Base-by-base conservation (phyloP, 30 jellyfish, hydroid and myxozoan genomes). In the Aurelia sp. region DNA sequence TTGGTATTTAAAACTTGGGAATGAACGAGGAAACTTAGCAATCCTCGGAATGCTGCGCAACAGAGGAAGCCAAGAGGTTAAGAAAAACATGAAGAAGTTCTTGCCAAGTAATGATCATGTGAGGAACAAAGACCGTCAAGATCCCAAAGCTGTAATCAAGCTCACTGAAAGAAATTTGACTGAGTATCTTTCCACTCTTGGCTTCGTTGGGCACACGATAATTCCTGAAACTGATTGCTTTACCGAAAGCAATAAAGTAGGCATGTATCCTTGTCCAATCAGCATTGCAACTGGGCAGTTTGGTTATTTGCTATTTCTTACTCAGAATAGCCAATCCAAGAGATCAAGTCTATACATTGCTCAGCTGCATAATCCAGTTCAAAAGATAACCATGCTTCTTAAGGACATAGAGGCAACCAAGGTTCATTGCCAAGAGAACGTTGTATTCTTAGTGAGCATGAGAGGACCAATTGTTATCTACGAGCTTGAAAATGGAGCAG, bases 251-350 rank as follows among this genome's bases (percentile, higher is more conserved):
- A 74, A 74, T 47, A n/a, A 50, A 33, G 30, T 74, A 10, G 86
- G 86, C 44, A 74, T 74, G 86, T 74, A 74, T 74, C 86, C 86
- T 8, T 11, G 44, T 38, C 80, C 41, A 38, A 11, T 74, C 19
- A 50, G 79, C 60, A 19, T 74, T 19, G 75, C 77, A 15, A 38
- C 50, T 16, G 86, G 86, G 13, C 78, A 80, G 40, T 52, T 20
- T 74, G 86, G 86, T 19, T 74, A 50, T n/a, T 9, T 74, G 16
- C 11, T 74, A 24, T 41, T 74, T 47, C 76, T 74, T 21, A 35
- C 30, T 12, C 13, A 17, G 11, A 15, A 41, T 52, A 47, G 18
- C 20, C 17, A 41, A 17, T 10, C 76, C 13, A 40, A n/a, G 16
- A 74, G 19, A 17, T 74, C 86, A 11, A 74, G 15, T 11, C 67